Percentiles rank a stretch among this genome's conserved stretches.
These are phyloP conservation scores for Cactoblastis cactorum DNA, from an alignment of 2,888 invertebrate genomes.

Conservation along the genomic window DNA sequence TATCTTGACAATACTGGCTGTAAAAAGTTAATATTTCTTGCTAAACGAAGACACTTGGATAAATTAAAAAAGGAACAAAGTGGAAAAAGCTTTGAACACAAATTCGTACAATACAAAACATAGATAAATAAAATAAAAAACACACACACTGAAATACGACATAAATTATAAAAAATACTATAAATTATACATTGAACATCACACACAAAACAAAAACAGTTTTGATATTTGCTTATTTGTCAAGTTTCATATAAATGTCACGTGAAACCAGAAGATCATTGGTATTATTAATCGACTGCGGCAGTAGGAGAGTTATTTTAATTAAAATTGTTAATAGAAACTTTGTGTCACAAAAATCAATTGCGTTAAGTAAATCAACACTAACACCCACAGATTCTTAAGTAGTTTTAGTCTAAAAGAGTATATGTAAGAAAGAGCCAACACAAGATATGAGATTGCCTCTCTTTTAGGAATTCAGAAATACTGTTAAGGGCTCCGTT, in stretches of 20 bases:
- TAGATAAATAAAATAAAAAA: slow-evolving; percentile 13
- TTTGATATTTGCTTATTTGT: not conserved
- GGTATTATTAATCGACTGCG: no score
- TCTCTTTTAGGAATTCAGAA: not conserved
- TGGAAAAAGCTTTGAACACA: not conserved
- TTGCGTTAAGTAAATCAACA: slow-evolving; percentile 18
- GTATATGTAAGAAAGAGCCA: not conserved
- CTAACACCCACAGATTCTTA: slow-evolving; percentile 2
- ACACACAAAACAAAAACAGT: slow-evolving; percentile 2
- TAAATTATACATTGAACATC: slow-evolving; percentile 3
- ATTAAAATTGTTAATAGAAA: slow-evolving; percentile 19
- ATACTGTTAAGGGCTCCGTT: slow-evolving; percentile 1
- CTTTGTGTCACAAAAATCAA: slow-evolving; percentile 16
- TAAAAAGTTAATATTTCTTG: no score
- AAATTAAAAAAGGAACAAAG: not conserved
- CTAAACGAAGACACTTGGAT: no score
- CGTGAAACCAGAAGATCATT: not conserved
- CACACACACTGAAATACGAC: slow-evolving; percentile 10
- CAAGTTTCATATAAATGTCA: not conserved
- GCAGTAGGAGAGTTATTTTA: not conserved
- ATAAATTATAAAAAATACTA: no score
- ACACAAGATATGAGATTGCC: not conserved
- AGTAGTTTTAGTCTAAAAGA: not conserved
- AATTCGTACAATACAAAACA: slow-evolving; percentile 12
- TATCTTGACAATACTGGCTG: no score